These are phyloP conservation scores for Augiades crinisus DNA, from an alignment of 2,888 invertebrate genomes.

Conservation along the genomic window DNA sequence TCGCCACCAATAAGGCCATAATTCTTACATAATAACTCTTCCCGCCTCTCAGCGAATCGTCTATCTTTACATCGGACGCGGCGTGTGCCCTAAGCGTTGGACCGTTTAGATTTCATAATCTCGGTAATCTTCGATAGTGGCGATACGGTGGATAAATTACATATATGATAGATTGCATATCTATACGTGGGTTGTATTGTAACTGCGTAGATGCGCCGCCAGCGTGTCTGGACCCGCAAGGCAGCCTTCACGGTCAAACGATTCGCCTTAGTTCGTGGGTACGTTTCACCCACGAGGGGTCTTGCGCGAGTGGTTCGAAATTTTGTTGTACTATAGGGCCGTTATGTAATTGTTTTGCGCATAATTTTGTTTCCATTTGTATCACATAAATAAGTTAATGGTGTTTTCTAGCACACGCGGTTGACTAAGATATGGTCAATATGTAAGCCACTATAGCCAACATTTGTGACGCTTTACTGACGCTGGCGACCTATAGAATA, in stretches of 20 bases:
- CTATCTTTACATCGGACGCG: neutral
- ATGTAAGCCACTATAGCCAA: too few species aligned
- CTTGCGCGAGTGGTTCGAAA: conserved; percentile 1
- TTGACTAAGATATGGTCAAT: too few species aligned
- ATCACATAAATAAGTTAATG: too few species aligned
- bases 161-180: conserved; percentile 43
- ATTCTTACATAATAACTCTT: neutral
- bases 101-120: conserved; percentile 17
- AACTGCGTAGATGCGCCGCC: conserved; percentile 50
- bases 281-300: neutral
- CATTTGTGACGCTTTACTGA: too few species aligned
- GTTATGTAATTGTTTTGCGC: conserved; percentile 1
- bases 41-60: neutral
- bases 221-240: conserved; percentile 11
- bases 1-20: too few species aligned
- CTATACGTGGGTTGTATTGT: conserved; percentile 32
- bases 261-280: neutral
- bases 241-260: conserved; percentile 7
- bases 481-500: too few species aligned
- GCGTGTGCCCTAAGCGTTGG: neutral
- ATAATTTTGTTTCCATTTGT: neutral
- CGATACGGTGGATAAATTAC: conserved; percentile 45
- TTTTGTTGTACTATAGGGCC: neutral
- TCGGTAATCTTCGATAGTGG: conserved; percentile 21
- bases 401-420: too few species aligned